phyloP scores from a whole-genome alignment of 2,797 vertebrate genomes.

The Brachyalestes nurse region DNA sequence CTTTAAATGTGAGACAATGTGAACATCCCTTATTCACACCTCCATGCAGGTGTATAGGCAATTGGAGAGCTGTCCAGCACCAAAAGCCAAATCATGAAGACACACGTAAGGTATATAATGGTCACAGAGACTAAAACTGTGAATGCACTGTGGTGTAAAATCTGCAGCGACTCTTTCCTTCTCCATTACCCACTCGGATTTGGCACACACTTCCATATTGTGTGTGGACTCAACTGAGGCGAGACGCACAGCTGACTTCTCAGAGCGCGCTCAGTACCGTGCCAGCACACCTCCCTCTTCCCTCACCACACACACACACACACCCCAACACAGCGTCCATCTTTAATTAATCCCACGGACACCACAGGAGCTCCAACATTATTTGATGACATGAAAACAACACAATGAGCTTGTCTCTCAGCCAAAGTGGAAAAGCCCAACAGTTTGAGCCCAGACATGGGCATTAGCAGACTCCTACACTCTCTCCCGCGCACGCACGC shows the following conservation, averaged over 20 bases:
- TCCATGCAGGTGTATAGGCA: background rate
- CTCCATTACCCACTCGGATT: background rate
- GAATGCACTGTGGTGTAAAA: background rate
- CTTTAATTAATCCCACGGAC: constrained; percentile 79
- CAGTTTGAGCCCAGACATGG: constrained; percentile 64
- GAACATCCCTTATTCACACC: background rate
- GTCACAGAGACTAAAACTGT: no score
- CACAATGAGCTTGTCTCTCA: constrained; percentile 79
- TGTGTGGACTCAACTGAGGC: constrained; percentile 6
- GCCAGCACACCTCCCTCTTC: constrained; percentile 69
- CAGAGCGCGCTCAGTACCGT: constrained; percentile 2
- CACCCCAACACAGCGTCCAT: constrained; percentile 70
- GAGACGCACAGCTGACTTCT: background rate
- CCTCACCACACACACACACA: no score
- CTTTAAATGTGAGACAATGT: background rate
- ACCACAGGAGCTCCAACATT: constrained; percentile 74
- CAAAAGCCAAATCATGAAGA: background rate
- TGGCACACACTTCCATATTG: constrained; percentile 22
- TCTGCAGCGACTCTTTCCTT: background rate
- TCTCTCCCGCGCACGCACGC: background rate
- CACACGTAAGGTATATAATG: background rate
- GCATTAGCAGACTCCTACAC: constrained; percentile 34
- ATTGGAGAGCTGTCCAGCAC: background rate
- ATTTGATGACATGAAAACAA: constrained; percentile 82
- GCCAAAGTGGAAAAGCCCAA: constrained; percentile 63